Conservation (phyloP, 1,140 invertebrate species). For the Bombus confusus region DNA sequence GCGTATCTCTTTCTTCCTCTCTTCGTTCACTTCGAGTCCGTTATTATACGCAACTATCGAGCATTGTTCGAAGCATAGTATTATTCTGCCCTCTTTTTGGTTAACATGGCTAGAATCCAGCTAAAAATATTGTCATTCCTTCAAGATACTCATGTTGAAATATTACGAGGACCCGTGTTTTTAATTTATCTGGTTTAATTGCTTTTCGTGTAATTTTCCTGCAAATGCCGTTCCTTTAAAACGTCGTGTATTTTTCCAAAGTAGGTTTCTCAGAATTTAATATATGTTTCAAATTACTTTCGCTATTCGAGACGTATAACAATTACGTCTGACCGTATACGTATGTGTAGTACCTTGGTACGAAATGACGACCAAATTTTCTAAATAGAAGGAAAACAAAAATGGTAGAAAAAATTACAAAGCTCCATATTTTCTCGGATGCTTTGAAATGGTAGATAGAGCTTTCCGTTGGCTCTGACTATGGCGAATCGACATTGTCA, state of each 20-base stretch:
- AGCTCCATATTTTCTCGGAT: not conserved
- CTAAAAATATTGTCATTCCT: no score
- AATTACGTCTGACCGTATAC: not conserved
- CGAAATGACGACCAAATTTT: no score
- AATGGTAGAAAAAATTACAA: not conserved
- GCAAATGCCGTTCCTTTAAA: no score
- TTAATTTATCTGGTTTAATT: not conserved
- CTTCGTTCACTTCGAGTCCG: not conserved
- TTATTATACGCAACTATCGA: slow-evolving; percentile 40
- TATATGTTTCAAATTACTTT: not conserved
- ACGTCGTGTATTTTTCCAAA: no score
- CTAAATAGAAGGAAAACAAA: not conserved
- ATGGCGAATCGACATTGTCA: slow-evolving; percentile 13
- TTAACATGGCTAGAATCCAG: no score
- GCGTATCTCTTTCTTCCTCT: not conserved
- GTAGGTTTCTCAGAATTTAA: not conserved
- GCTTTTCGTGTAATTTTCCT: not conserved
- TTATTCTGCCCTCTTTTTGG: not conserved
- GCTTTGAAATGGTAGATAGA: not conserved
- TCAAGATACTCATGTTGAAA: not conserved
- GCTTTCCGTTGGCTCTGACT: not conserved
- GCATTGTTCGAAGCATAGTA: slow-evolving; percentile 24
- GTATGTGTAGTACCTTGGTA: no score
- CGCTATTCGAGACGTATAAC: not conserved
- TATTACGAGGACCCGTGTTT: not conserved